These are phyloP conservation scores for Anguilla obscura DNA, from an alignment of 2,797 vertebrate genomes.

Conservation along the genomic window DNA sequence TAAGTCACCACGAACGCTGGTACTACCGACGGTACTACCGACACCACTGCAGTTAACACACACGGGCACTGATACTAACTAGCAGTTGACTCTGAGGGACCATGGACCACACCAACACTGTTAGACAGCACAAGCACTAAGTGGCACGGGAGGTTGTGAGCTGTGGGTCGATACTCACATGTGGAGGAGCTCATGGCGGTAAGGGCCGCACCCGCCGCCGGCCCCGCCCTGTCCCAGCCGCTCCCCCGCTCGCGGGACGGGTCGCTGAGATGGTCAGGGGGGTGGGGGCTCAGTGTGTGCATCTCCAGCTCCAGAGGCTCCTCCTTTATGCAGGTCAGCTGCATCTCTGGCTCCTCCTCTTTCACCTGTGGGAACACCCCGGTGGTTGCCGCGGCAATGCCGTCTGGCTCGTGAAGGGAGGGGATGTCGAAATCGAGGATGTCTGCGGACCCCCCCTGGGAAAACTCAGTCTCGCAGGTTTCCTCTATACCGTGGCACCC, in stretches of 20 bases:
- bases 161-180: slow-evolving; percentile 35
- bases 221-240: slow-evolving; percentile 35
- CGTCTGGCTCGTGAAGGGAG: slow-evolving; percentile 44
- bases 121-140: not conserved
- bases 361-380: slow-evolving; percentile 41
- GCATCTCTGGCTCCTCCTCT: slow-evolving; percentile 55
- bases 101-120: not conserved
- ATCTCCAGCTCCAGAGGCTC: slow-evolving; percentile 59
- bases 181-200: slow-evolving; percentile 37
- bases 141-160: not conserved
- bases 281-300: slow-evolving; percentile 21
- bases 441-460: slow-evolving; percentile 39
- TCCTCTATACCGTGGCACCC: slow-evolving; percentile 25
- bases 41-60: no score
- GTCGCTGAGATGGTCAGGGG: not conserved
- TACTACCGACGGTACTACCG: not conserved
- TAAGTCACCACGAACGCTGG: not conserved
- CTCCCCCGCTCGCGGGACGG: slow-evolving; percentile 35
- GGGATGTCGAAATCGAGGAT: slow-evolving; percentile 24
- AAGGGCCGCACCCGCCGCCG: slow-evolving; percentile 29
- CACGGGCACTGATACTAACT: not conserved
- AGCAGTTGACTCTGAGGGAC: not conserved
- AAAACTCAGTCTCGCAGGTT: slow-evolving; percentile 39
- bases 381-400: slow-evolving; percentile 41
- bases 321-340: slow-evolving; percentile 71